These are phyloP conservation scores for Sylvia borin DNA, from an alignment of 2,797 vertebrate species.

Conservation along the genomic window DNA sequence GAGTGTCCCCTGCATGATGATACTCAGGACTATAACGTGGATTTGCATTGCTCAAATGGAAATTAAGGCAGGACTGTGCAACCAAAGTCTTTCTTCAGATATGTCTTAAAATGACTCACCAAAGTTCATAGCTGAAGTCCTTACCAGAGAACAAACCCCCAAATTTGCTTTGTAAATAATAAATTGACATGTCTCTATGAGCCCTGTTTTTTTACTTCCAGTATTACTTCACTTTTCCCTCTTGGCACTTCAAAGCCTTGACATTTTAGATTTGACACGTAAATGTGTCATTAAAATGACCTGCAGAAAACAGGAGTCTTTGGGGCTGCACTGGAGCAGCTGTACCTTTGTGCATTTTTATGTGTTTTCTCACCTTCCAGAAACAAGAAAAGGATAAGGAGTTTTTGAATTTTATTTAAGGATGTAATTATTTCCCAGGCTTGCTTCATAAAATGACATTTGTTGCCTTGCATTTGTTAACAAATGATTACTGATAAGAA, in stretches of 20 bases:
- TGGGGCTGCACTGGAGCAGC: not conserved
- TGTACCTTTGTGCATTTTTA: not conserved
- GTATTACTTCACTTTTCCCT: not conserved
- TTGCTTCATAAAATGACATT: not conserved
- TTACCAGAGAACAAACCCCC: not conserved
- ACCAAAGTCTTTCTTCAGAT: rapidly evolving
- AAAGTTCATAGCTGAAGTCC: not conserved
- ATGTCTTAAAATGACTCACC: not conserved
- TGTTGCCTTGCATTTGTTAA: not conserved
- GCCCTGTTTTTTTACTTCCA: not conserved
- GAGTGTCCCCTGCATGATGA: not conserved
- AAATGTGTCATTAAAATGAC: not conserved
- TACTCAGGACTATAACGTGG: not conserved
- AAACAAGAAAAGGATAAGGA: not conserved
- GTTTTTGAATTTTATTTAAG: not conserved
- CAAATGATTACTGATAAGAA: not conserved
- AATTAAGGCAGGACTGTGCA: not conserved
- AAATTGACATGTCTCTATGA: not conserved
- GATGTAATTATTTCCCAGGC: not conserved
- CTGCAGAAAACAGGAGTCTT: not conserved
- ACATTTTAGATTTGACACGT: not conserved
- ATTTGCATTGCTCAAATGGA: not conserved
- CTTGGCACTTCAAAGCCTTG: not conserved
- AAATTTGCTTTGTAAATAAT: not conserved
- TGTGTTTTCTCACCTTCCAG: not conserved